Evolutionary conservation across 1,140 invertebrate genomes (phyloP).

Genomic region (Parasteatoda tepidariorum): DNA sequence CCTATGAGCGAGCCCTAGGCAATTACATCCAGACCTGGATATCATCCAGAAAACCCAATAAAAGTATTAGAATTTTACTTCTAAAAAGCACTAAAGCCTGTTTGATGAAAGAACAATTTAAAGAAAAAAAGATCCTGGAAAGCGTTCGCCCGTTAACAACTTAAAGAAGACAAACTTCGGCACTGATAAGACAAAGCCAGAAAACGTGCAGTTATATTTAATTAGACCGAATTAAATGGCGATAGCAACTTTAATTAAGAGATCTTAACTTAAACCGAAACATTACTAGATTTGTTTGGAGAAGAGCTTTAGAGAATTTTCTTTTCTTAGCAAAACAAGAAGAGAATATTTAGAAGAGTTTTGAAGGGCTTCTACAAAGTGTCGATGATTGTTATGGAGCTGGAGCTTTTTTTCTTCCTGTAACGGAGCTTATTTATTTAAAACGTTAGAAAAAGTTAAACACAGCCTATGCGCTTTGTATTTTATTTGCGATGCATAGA

Average conservation of each 20-base stretch:
- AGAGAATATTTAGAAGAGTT: background rate
- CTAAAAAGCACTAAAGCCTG: background rate
- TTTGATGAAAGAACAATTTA: slow-evolving; percentile 19
- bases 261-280: slow-evolving; percentile 8
- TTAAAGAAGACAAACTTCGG: slow-evolving; percentile 34
- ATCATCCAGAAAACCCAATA: background rate
- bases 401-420: slow-evolving; percentile 1
- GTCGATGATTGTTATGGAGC: slow-evolving; percentile 30
- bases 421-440: slow-evolving; percentile 22
- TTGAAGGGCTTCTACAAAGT: slow-evolving; percentile 20
- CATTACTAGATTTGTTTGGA: slow-evolving; percentile 43
- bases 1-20: background rate
- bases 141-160: slow-evolving; percentile 26
- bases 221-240: slow-evolving; percentile 53
- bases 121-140: slow-evolving; percentile 11
- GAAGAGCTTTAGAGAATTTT: slow-evolving; percentile 18
- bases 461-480: no score
- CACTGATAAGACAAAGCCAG: slow-evolving; percentile 38
- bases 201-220: slow-evolving; percentile 53
- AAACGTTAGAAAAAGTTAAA: slow-evolving; percentile 6
- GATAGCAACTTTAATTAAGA: slow-evolving; percentile 54
- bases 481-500: slow-evolving; percentile 26
- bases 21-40: slow-evolving; percentile 26
- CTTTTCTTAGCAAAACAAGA: slow-evolving; percentile 30
- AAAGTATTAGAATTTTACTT: slow-evolving; percentile 24